Conservation (phyloP, 2,888 invertebrate genomes). For the Ormyrus nitidulus region DNA sequence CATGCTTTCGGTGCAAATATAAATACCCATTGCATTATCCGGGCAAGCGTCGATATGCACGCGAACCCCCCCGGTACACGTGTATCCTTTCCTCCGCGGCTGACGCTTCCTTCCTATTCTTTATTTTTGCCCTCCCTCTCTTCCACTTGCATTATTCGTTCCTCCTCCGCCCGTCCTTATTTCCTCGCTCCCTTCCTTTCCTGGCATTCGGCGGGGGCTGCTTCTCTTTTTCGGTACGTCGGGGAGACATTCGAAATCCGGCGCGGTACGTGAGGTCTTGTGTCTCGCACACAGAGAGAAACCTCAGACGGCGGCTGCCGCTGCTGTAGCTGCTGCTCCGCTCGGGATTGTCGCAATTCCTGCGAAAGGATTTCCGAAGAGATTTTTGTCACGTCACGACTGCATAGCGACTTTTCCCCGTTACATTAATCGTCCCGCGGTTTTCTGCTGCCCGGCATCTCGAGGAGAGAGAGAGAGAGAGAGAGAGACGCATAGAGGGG, state of each 20-base stretch:
- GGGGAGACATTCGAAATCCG: conserved; percentile 37
- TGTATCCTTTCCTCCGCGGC: neutral
- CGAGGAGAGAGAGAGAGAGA: conserved; percentile 1
- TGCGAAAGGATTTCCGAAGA: conserved; percentile 43
- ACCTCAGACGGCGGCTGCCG: neutral
- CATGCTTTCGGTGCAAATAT: conserved; percentile 46
- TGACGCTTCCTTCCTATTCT: neutral
- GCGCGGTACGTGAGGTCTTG: conserved; percentile 42
- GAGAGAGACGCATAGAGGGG: neutral
- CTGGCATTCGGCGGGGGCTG: neutral
- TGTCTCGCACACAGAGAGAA: neutral
- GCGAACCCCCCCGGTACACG: neutral
- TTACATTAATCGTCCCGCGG: conserved; percentile 49
- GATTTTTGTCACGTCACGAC: conserved; percentile 53
- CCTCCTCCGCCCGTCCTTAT: neutral
- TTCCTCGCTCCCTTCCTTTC: neutral
- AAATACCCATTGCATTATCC: conserved; percentile 58
- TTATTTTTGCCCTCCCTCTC: neutral
- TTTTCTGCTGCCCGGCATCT: neutral
- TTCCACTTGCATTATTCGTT: neutral
- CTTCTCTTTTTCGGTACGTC: neutral
- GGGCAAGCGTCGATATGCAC: neutral
- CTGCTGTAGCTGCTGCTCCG: neutral
- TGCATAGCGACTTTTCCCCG: conserved; percentile 41
- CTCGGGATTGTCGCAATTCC: conserved; percentile 49